Evolutionary conservation across 2,113 vertebrate species (phyloP), one percentile per base, ranked within the genome.

Genomic region (Spheniscus mendiculus): DNA sequence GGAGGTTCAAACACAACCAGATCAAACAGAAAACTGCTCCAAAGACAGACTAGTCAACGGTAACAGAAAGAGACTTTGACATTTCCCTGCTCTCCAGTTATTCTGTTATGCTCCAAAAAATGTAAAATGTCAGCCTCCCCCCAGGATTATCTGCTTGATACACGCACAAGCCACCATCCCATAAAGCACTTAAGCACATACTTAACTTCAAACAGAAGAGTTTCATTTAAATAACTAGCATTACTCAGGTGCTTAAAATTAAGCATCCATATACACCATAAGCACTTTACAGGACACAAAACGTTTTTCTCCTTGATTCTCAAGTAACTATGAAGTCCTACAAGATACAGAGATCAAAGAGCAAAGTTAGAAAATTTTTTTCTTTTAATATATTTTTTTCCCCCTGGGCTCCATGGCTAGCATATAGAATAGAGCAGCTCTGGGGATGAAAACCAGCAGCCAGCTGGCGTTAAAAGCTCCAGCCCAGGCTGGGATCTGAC

Each of bases 331-430:
- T 1, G 26, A 53, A 52, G n/a, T 2, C 12, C 59, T 32, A 53
- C 12, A 32, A 44, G 61, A 45, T 5, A 30, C 15, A 34, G n/a
- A 53, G 66, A 62, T 27, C n/a, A 32, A 83, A 58, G 32, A 53
- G 42, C 1, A 8, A 78, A 59, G 47, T 29, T 7, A 9, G 40
- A n/a, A 65, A 3, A 1, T 36, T 2, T 9, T 79, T 77, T 55
- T 15, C 10, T 40, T 62, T 40, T 5, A 17, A 19, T 20, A 3
- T 2, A 1, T 10, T 8, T 49, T 70, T 17, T 49, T 49, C 2
- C 1, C 34, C 44, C 27, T 7, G 13, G n/a, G 47, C 29, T 73
- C 45, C 29, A 9, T 1, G 12, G 27, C 22, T 3, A 8, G 55
- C 42, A 11, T 3, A 10, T 6, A 6, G 26, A 15, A 19, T 5